Conservation (phyloP, 2,797 vertebrate genomes). For the Siniperca scherzeri region DNA sequence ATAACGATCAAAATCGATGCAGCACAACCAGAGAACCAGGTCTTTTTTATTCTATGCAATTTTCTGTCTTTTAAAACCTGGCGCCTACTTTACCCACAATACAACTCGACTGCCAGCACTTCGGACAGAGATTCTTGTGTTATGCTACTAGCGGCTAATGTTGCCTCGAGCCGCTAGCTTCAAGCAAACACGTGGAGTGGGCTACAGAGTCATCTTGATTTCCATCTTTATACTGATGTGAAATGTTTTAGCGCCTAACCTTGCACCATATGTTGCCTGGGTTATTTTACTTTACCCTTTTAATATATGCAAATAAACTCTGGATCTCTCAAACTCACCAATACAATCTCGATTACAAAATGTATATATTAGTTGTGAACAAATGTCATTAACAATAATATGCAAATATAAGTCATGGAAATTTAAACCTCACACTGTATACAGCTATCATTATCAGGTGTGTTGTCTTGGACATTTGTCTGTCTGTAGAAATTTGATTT, state of each 20-base stretch:
- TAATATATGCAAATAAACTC: not conserved
- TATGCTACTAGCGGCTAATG: too few species aligned
- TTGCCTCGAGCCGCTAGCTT: too few species aligned
- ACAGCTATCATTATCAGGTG: not conserved
- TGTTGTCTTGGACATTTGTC: not conserved
- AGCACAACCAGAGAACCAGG: too few species aligned
- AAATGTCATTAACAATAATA: not conserved
- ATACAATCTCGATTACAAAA: not conserved
- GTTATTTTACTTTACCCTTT: not conserved
- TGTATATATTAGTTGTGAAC: not conserved
- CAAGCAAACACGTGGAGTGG: too few species aligned
- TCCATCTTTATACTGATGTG: not conserved
- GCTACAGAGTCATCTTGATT: not conserved
- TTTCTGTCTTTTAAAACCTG: too few species aligned
- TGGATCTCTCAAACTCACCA: not conserved
- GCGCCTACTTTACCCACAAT: not conserved
- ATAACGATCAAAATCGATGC: too few species aligned
- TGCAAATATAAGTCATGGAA: not conserved
- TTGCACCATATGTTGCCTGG: not conserved
- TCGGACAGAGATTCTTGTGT: too few species aligned
- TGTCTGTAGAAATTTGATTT: conserved; percentile 3
- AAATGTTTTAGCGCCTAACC: not conserved
- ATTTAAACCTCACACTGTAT: not conserved
- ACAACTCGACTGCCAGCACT: too few species aligned
- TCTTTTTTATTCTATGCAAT: too few species aligned